These are phyloP conservation scores for Zaprionus tsacasi DNA, from an alignment of 1,140 invertebrate species.

Conservation along the genomic window DNA sequence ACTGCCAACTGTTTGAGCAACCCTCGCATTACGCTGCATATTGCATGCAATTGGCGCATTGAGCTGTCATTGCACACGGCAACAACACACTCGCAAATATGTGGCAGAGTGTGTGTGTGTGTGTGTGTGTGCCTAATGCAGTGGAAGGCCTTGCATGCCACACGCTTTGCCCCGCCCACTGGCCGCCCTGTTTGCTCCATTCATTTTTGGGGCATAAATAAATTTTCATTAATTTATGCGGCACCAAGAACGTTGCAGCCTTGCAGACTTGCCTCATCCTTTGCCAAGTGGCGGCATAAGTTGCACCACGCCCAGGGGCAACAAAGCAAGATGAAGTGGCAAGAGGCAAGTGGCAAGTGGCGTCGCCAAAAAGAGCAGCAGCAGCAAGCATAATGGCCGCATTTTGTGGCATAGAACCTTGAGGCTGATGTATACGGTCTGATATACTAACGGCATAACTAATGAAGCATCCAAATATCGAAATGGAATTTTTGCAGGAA, in stretches of 20 bases:
- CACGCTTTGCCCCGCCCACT: not conserved
- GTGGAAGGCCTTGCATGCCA: slow-evolving; percentile 53
- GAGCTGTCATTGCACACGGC: slow-evolving; percentile 31
- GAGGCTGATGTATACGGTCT: slow-evolving; percentile 60
- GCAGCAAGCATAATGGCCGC: slow-evolving; percentile 51
- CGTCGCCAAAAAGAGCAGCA: slow-evolving; percentile 14
- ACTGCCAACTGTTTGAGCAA: not conserved
- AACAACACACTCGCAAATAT: slow-evolving; percentile 21
- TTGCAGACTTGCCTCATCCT: slow-evolving; percentile 35
- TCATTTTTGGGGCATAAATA: slow-evolving; percentile 71
- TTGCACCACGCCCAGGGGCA: slow-evolving; percentile 44
- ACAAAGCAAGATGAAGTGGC: slow-evolving; percentile 32
- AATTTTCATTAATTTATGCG: slow-evolving; percentile 80
- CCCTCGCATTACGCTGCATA: slow-evolving; percentile 11
- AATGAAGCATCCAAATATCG: slow-evolving; percentile 57
- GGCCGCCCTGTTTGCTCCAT: slow-evolving; percentile 50
- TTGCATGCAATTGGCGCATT: slow-evolving; percentile 65
- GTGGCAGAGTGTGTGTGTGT: not conserved
- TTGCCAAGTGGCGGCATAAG: slow-evolving; percentile 68
- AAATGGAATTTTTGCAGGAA: not conserved
- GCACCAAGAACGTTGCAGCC: slow-evolving; percentile 29
- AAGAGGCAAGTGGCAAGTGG: not conserved
- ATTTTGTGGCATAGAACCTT: slow-evolving; percentile 42
- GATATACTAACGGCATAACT: slow-evolving; percentile 60
- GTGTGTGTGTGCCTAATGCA: slow-evolving; percentile 58